These are phyloP conservation scores for Rhopalosiphum maidis DNA, from an alignment of 1,140 invertebrate species.

Conservation along the genomic window DNA sequence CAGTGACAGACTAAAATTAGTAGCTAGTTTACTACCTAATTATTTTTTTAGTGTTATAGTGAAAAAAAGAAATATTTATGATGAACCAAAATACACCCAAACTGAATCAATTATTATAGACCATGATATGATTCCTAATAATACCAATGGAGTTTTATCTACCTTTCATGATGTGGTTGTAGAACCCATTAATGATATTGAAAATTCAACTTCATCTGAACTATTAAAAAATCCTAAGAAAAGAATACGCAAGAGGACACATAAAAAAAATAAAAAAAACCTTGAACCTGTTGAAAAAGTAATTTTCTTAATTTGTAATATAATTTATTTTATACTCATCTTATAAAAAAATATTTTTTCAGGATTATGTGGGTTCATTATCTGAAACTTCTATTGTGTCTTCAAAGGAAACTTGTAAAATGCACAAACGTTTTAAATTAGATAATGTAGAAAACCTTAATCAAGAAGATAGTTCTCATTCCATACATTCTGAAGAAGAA, in stretches of 20 bases:
- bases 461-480: not conserved
- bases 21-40: not conserved
- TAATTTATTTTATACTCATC: not conserved
- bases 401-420: not conserved
- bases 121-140: not conserved
- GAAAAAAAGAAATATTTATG: not conserved
- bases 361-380: not conserved
- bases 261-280: constrained; percentile 40
- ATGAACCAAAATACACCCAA: not conserved
- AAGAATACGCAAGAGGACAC: constrained; percentile 23
- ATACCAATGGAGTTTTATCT: not conserved
- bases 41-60: constrained; percentile 19
- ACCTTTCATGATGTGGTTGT: not conserved
- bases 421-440: constrained; percentile 49
- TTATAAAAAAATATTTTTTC: constrained; percentile 11
- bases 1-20: not conserved
- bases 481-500: not conserved
- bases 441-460: not conserved
- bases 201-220: not conserved
- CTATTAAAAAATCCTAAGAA: not conserved
- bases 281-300: constrained; percentile 5
- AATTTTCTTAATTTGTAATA: not conserved
- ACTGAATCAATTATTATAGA: not conserved
- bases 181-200: not conserved
- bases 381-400: not conserved